Conservation (phyloP, 2,888 invertebrate genomes). For the Eurytoma adleriae region DNA sequence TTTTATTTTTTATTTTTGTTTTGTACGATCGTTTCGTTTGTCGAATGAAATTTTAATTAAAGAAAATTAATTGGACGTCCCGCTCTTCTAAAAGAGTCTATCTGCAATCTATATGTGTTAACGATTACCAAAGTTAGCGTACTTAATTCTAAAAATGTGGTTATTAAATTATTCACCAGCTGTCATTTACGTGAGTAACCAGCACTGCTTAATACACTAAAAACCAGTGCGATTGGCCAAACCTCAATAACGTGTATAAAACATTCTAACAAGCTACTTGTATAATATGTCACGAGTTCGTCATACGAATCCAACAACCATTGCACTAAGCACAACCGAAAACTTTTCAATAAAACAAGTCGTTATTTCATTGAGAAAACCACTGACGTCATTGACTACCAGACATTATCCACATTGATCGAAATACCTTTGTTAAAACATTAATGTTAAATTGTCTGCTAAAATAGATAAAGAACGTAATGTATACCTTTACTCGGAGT, state of each 20-base stretch:
- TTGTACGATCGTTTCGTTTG: no score
- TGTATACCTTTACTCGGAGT: no score
- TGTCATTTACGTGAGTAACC: conserved; percentile 49
- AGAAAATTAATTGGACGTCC: conserved; percentile 6
- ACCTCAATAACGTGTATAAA: conserved; percentile 48
- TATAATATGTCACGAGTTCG: conserved; percentile 20
- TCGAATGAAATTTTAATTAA: neutral
- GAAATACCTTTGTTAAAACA: no score
- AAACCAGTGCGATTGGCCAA: conserved; percentile 39
- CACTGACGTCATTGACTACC: neutral
- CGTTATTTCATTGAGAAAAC: neutral
- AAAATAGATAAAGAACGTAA: no score
- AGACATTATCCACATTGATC: neutral
- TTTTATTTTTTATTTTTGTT: neutral
- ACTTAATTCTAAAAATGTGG: neutral
- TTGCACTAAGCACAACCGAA: neutral
- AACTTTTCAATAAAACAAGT: neutral
- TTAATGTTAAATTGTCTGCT: no score
- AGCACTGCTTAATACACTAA: conserved; percentile 54
- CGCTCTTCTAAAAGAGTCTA: no score
- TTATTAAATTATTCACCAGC: conserved; percentile 17
- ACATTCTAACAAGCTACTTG: conserved; percentile 37
- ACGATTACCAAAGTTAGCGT: no score
- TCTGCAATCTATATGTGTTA: no score
- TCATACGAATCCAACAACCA: conserved; percentile 27